A percentile compares a stretch with the other conserved stretches of the same genome.
Conservation (phyloP, 2,888 invertebrate species). For the Machimus rusticus region DNA sequence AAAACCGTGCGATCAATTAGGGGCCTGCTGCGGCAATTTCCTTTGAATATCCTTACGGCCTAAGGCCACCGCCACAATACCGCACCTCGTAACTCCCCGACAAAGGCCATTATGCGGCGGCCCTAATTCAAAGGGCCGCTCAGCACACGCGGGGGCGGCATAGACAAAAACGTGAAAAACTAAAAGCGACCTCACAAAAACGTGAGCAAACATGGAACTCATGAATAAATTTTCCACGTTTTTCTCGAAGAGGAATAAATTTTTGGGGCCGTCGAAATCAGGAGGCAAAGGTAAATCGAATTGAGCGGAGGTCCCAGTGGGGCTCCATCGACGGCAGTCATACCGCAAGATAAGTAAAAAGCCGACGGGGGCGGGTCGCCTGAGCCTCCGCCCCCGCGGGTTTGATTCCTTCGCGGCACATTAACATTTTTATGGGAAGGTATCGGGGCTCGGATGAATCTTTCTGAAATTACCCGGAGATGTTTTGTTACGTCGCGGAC, state of each 20-base stretch:
- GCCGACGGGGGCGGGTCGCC: not conserved
- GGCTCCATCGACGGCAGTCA: not conserved
- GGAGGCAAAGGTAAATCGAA: conserved; percentile 11
- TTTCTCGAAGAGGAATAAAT: not conserved
- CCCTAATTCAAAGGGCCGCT: not conserved
- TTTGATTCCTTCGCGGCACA: not conserved
- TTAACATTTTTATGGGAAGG: conserved; percentile 13
- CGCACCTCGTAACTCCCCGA: not conserved
- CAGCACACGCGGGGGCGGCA: not conserved
- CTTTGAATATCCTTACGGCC: not conserved
- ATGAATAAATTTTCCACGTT: conserved; percentile 14
- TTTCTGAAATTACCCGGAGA: not conserved
- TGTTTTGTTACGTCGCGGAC: not conserved
- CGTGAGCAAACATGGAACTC: conserved; percentile 7
- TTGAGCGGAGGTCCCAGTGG: not conserved
- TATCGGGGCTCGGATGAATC: not conserved
- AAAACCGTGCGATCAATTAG: not conserved
- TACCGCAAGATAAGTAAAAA: not conserved
- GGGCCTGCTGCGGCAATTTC: not conserved
- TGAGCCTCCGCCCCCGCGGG: not conserved
- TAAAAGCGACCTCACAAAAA: not conserved
- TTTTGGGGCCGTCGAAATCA: not conserved
- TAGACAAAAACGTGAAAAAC: not conserved
- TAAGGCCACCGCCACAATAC: not conserved
- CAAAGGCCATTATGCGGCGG: not conserved